Conservation (phyloP, 2,888 invertebrate species). For the Digitonthophagus gazella region DNA sequence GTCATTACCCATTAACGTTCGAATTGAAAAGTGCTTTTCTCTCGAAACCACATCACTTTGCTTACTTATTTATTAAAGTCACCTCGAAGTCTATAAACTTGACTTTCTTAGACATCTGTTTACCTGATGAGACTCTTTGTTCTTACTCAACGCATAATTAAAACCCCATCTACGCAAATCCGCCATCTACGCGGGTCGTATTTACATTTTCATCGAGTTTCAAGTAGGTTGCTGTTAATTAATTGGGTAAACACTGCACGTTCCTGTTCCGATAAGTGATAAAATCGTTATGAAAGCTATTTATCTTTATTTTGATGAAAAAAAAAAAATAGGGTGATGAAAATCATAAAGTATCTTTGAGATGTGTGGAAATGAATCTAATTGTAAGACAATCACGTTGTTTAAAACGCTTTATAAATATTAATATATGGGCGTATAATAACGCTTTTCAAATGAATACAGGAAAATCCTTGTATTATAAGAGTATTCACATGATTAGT, state of each 20-base stretch:
- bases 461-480: not conserved
- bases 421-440: not conserved
- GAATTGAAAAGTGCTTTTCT: not conserved
- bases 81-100: no score
- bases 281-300: no score
- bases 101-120: not conserved
- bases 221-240: no score
- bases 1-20: not conserved
- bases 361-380: not conserved
- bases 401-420: not conserved
- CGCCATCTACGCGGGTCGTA: not conserved
- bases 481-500: not conserved
- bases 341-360: not conserved
- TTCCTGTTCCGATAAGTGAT: no score
- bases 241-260: no score
- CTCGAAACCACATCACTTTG: not conserved
- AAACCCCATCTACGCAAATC: not conserved
- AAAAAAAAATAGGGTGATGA: no score
- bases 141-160: not conserved
- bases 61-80: not conserved
- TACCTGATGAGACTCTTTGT: not conserved
- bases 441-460: not conserved
- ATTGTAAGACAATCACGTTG: not conserved
- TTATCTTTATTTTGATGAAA: no score
- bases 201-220: no score